Percentiles rank a stretch among this genome's conserved stretches.
phyloP scores from a whole-genome alignment of 2,888 invertebrate species.

The Drosophila tanythrix region DNA sequence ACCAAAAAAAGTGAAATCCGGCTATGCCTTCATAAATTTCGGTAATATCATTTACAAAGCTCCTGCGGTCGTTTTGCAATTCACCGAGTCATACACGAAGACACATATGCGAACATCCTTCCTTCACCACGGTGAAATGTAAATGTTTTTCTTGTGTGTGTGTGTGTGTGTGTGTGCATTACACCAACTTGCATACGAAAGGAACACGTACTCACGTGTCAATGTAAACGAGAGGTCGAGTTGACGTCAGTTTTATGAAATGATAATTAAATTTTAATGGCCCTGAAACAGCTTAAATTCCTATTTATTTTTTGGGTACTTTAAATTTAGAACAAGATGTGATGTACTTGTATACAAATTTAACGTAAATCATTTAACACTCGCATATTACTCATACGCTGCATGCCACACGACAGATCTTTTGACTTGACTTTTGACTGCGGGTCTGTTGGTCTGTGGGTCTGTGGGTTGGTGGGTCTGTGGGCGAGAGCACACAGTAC shows the following conservation, averaged over 20 bases:
- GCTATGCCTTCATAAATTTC: constrained; percentile 23
- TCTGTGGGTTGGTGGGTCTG: constrained; percentile 5
- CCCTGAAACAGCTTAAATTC: background rate
- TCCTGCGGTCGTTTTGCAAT: constrained; percentile 34
- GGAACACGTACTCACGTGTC: constrained; percentile 8
- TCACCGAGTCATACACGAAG: background rate
- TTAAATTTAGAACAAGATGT: background rate
- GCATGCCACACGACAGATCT: constrained; percentile 46
- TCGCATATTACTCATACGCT: constrained; percentile 33
- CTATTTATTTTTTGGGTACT: background rate
- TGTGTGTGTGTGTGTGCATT: background rate
- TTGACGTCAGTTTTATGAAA: constrained; percentile 2
- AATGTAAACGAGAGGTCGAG: constrained; percentile 3
- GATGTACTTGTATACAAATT: constrained; percentile 3
- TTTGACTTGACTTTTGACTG: constrained; percentile 56
- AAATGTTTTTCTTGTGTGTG: background rate
- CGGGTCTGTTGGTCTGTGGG: background rate
- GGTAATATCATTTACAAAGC: constrained; percentile 48
- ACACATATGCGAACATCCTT: constrained; percentile 15
- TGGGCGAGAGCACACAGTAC: constrained; percentile 20
- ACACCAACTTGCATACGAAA: background rate
- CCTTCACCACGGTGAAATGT: background rate
- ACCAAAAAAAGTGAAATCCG: constrained; percentile 1
- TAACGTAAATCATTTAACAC: constrained; percentile 13
- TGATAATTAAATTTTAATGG: constrained; percentile 25